Conservation (phyloP, 2,888 invertebrate genomes). For the Deilephila elpenor region DNA sequence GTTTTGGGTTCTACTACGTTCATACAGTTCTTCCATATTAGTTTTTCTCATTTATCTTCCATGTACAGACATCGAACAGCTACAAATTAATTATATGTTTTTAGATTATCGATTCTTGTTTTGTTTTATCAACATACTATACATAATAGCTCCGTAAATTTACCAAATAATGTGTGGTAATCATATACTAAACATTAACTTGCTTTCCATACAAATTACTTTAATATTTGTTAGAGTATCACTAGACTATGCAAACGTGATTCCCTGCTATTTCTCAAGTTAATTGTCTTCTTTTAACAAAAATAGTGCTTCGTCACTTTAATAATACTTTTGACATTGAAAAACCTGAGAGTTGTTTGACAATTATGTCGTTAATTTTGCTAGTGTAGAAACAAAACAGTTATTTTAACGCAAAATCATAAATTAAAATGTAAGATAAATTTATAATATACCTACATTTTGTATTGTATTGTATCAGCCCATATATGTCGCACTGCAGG, state of each 20-base stretch:
- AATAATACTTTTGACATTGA: slow-evolving; percentile 1
- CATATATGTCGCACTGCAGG: too few species aligned
- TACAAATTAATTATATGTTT: too few species aligned
- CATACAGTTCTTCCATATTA: too few species aligned
- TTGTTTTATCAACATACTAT: neutral
- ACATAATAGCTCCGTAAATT: neutral
- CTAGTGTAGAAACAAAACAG: too few species aligned
- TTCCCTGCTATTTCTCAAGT: neutral
- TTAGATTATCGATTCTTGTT: neutral
- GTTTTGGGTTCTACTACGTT: too few species aligned
- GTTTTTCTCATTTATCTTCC: too few species aligned
- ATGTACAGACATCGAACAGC: too few species aligned
- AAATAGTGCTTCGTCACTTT: slow-evolving; percentile 11
- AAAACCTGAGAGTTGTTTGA: neutral
- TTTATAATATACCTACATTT: too few species aligned
- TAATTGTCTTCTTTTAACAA: too few species aligned
- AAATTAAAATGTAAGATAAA: too few species aligned
- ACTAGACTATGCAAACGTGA: neutral
- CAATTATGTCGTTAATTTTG: neutral
- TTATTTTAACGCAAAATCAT: neutral
- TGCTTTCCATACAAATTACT: neutral
- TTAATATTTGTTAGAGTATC: neutral
- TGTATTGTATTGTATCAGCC: too few species aligned
- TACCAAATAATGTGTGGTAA: neutral
- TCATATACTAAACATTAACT: neutral